Percentiles rank a stretch among this genome's conserved stretches.
These are phyloP conservation scores for Pterostichus madidus DNA, from an alignment of 2,888 invertebrate species.

Conservation along the genomic window DNA sequence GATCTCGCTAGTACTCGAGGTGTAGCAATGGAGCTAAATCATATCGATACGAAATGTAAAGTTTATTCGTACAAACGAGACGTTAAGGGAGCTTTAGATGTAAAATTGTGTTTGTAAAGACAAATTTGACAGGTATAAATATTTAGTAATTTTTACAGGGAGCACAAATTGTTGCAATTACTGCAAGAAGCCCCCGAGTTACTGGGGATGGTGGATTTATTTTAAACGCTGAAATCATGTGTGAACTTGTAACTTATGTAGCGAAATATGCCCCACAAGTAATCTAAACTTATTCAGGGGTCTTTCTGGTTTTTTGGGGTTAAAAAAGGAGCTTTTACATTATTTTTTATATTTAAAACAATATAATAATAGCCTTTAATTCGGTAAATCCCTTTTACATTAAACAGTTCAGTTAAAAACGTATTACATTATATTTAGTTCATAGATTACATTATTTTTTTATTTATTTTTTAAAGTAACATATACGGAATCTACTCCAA, in stretches of 20 bases:
- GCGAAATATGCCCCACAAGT: constrained; percentile 73
- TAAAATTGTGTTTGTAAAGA: constrained; percentile 28
- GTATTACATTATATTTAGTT: too few species aligned
- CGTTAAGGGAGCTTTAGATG: constrained; percentile 73
- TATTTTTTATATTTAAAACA: too few species aligned
- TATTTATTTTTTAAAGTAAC: too few species aligned
- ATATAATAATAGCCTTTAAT: too few species aligned
- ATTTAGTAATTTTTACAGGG: constrained; percentile 36
- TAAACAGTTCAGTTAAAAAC: too few species aligned
- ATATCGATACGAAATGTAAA: constrained; percentile 77
- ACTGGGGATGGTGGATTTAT: constrained; percentile 72
- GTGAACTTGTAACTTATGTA: constrained; percentile 71
- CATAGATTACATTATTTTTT: too few species aligned
- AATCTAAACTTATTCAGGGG: constrained; percentile 46
- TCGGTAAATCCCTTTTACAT: too few species aligned
- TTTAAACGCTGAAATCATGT: constrained; percentile 73
- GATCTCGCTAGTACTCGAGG: constrained; percentile 76
- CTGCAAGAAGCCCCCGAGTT: constrained; percentile 71
- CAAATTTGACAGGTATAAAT: neutral
- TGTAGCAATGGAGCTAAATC: constrained; percentile 76
- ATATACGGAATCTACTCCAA: too few species aligned
- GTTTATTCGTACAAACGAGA: constrained; percentile 73
- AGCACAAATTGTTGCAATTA: constrained; percentile 72
- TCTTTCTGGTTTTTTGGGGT: too few species aligned
- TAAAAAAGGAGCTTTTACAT: too few species aligned